Percentiles rank a stretch among this genome's conserved stretches.
These are phyloP conservation scores for Drosophila tsacasi DNA, from an alignment of 1,140 invertebrate genomes.

Conservation along the genomic window DNA sequence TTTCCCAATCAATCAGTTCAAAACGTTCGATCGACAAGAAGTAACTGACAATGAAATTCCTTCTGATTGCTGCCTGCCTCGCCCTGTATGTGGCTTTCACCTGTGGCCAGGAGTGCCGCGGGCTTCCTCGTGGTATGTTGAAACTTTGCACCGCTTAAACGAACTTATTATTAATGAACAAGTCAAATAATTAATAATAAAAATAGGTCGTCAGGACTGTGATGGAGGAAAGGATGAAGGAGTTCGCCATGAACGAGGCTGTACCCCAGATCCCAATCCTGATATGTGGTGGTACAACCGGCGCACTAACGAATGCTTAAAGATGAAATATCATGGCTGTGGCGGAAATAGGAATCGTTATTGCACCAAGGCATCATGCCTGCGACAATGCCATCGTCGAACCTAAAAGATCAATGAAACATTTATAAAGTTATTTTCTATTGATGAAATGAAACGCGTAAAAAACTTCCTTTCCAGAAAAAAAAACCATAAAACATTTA, in stretches of 20 bases:
- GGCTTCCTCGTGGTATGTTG: neutral
- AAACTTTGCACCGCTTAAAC: neutral
- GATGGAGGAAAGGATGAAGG: neutral
- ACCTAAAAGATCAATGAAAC: too few species aligned
- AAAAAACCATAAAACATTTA: neutral
- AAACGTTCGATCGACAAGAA: neutral
- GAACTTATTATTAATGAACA: neutral
- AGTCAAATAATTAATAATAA: neutral
- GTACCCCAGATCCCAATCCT: neutral
- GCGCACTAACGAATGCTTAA: neutral
- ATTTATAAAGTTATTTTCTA: too few species aligned
- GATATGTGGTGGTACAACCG: slow-evolving; percentile 1
- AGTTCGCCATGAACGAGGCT: too few species aligned
- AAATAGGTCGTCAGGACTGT: neutral
- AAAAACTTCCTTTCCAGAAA: neutral
- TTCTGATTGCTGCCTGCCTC: neutral
- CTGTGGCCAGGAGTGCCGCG: neutral
- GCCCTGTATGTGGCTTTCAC: slow-evolving; percentile 1
- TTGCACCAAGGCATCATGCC: neutral
- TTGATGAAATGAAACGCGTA: too few species aligned
- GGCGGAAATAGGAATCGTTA: neutral
- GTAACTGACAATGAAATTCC: neutral
- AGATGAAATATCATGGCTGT: neutral
- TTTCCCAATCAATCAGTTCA: neutral
- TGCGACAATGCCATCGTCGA: neutral